Percentiles rank a stretch among this genome's conserved stretches.
Evolutionary conservation across 1,140 invertebrate species (phyloP).

Genomic region (Caenorhabditis remanei): DNA sequence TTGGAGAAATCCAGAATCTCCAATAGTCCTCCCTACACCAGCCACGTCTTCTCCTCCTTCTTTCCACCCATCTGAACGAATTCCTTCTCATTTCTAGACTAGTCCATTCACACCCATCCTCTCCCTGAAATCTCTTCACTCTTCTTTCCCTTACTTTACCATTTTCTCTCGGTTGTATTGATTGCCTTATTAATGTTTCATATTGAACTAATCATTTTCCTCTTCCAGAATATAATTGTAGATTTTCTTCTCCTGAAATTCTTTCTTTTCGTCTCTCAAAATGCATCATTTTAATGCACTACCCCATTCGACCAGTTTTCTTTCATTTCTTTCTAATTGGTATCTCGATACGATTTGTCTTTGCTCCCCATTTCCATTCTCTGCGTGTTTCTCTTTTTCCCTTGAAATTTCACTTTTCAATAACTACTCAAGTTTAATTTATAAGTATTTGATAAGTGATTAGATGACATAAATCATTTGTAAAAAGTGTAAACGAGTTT

Average conservation of each 20-base stretch:
- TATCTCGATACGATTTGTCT: background rate
- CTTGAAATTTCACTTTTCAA: too few relatives aligned
- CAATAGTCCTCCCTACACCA: background rate
- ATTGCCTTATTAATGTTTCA: background rate
- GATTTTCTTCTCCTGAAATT: background rate
- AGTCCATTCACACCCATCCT: background rate
- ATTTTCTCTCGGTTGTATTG: background rate
- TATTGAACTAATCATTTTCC: constrained; percentile 11
- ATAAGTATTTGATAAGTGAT: too few relatives aligned
- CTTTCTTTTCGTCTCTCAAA: background rate
- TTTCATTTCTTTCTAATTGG: constrained; percentile 7
- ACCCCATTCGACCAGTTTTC: constrained; percentile 1
- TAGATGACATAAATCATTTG: too few relatives aligned
- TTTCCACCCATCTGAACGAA: background rate
- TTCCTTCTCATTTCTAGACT: background rate
- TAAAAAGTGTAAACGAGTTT: too few relatives aligned
- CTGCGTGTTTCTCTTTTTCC: background rate
- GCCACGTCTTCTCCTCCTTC: too few relatives aligned
- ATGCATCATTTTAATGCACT: background rate
- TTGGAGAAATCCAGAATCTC: constrained; percentile 47
- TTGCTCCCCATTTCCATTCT: background rate
- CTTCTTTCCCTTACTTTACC: background rate
- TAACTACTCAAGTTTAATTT: too few relatives aligned
- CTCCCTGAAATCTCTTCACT: background rate
- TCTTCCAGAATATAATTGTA: background rate